Base-by-base conservation (phyloP, 2,888 invertebrate genomes). In the Aphodius granarius region DNA sequence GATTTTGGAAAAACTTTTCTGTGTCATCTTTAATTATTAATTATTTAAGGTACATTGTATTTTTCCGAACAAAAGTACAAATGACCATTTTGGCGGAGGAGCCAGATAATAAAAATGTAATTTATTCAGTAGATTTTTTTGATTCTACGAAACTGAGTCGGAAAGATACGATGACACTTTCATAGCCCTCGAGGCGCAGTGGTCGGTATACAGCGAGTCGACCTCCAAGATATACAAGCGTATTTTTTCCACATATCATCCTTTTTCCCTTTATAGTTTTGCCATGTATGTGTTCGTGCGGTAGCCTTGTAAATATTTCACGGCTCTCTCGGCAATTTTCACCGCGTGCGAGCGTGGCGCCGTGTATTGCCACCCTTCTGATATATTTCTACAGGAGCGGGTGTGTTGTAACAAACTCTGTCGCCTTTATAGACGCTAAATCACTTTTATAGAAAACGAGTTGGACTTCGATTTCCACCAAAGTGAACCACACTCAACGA, bases 241-340 rank as follows among this genome's bases (percentile, higher is more conserved):
- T 68, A 68, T 20, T 21, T 68, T 22, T 68, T 68, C 68, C 20
- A 68, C 65, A 65, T 19, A 16, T 16, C 68, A 19, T 68, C 68
- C n/a, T n/a, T 68, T 68, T 16, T 19, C 68, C 68, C 68, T 68
- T 68, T 68, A 68, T 68, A 68, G 21, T 43, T 43, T 43, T 13
- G 0, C 43, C 13, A 43, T 43, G 3, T 43, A 43, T 20, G 20
- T 68, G n/a, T 68, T 22, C 68, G 20, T 65, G 22, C 20, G 68
- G 22, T 68, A 13, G 43, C 43, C 68, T 68, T 68, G 68, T 68
- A 68, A 68, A 68, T 68, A 68, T 68, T 68, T 68, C 68, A 68
- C 21, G 21, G 68, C 22, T 20, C 21, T 21, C 5, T n/a, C 21
- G 2, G n/a, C 68, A 22, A 3, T 43, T 43, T 43, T 13, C 3